Evolutionary conservation across 2,113 vertebrate genomes (phyloP).

Genomic region (Lates calcarifer): DNA sequence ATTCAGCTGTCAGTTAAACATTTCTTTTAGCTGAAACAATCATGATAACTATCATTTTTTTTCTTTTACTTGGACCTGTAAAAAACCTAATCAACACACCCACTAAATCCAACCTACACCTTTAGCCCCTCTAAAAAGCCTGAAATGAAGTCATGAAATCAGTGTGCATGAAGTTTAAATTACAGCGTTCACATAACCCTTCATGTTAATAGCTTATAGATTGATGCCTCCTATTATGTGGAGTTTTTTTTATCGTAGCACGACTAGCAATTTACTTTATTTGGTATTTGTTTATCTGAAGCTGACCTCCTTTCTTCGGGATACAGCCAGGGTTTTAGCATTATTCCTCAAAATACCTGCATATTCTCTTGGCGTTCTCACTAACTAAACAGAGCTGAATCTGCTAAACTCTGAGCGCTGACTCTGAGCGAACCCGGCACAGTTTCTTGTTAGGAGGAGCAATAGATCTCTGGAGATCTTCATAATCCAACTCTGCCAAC

Average conservation of each 20-base stretch:
- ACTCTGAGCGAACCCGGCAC: constrained; percentile 46
- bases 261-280: background rate
- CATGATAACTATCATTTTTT: too few species aligned
- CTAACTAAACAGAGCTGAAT: constrained; percentile 62
- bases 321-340: background rate
- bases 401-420: constrained; percentile 52
- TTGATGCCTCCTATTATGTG: constrained; percentile 28
- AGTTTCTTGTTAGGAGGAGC: constrained; percentile 61
- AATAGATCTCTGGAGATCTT: constrained; percentile 68
- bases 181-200: constrained; percentile 19
- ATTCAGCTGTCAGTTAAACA: background rate
- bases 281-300: constrained; percentile 9
- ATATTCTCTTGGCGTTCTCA: constrained; percentile 19
- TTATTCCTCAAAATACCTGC: constrained; percentile 35
- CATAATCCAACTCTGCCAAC: constrained; percentile 64
- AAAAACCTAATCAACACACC: constrained; percentile 17
- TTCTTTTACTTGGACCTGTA: background rate
- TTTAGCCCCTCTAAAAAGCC: constrained; percentile 17
- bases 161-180: constrained; percentile 6
- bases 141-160: constrained; percentile 41
- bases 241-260: constrained; percentile 17
- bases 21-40: background rate
- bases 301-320: constrained; percentile 26
- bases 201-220: constrained; percentile 54
- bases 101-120: constrained; percentile 1